A percentile compares a stretch with the other conserved stretches of the same genome.
phyloP scores from a whole-genome alignment of 2,113 vertebrate species.

The Tenrec ecaudatus region DNA sequence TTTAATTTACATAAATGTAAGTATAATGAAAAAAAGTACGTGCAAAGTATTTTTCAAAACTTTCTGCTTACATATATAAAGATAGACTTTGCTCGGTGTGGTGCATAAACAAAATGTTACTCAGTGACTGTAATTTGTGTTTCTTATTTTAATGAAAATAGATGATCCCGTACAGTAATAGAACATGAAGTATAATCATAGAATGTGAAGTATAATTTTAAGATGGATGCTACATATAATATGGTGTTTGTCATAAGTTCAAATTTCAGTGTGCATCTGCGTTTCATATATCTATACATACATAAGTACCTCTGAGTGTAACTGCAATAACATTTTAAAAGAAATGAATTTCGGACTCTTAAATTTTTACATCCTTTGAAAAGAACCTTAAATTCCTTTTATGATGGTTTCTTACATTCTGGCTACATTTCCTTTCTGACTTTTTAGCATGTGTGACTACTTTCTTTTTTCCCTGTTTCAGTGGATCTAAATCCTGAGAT shows the following conservation, averaged over 20 bases:
- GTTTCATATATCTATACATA: background rate
- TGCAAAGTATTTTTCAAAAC: constrained; percentile 38
- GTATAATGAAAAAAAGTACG: constrained; percentile 5
- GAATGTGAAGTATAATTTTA: constrained; percentile 26
- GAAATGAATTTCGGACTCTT: background rate
- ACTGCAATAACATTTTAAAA: background rate
- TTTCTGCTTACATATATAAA: constrained; percentile 1
- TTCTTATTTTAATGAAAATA: constrained; percentile 48
- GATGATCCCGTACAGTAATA: background rate
- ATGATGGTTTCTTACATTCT: background rate
- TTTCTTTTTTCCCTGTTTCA: constrained; percentile 59
- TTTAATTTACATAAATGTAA: constrained; percentile 3
- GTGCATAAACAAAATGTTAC: constrained; percentile 34
- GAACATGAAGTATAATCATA: constrained; percentile 31
- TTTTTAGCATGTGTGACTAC: constrained; percentile 43
- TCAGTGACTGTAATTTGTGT: constrained; percentile 23
- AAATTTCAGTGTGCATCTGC: background rate
- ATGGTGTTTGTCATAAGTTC: background rate
- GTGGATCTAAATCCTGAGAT: background rate
- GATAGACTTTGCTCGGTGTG: constrained; percentile 16
- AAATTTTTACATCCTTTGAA: constrained; percentile 36
- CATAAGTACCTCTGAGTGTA: background rate
- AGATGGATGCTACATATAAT: background rate
- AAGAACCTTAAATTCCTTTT: background rate
- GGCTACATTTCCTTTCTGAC: constrained; percentile 8